phyloP scores from a whole-genome alignment of 2,888 invertebrate species.

The Andrena flavipes region DNA sequence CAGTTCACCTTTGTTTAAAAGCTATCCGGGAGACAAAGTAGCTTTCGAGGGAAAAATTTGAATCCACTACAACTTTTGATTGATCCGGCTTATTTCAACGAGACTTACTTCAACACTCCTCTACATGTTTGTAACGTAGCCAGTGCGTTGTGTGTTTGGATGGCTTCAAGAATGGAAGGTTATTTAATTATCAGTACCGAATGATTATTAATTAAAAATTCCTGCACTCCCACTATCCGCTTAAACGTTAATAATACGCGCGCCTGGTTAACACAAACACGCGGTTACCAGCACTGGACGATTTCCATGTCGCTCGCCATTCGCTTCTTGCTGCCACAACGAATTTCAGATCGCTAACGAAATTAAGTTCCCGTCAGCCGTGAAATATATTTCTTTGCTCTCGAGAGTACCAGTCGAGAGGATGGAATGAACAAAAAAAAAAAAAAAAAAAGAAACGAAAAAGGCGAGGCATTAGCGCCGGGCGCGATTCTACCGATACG shows the following conservation, averaged over 20 bases:
- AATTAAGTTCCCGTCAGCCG: conserved; percentile 67
- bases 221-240: neutral
- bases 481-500: conserved; percentile 56
- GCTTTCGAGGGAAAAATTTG: no score
- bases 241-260: conserved; percentile 3
- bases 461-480: conserved; percentile 48
- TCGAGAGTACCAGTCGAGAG: conserved; percentile 17
- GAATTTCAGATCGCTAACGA: conserved; percentile 68
- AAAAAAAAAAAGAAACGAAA: neutral
- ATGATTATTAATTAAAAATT: no score
- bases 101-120: no score
- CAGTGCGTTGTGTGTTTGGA: no score
- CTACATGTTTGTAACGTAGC: no score
- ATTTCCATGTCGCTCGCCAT: conserved; percentile 39
- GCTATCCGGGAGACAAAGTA: no score
- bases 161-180: no score
- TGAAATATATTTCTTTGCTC: conserved; percentile 64
- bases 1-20: no score
- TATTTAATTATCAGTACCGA: no score
- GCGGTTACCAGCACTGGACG: conserved; percentile 13
- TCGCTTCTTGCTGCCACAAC: conserved; percentile 50
- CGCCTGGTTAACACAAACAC: conserved; percentile 58
- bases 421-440: neutral
- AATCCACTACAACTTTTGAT: no score
- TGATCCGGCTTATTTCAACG: no score